Evolutionary conservation across 2,797 vertebrate species (phyloP), one percentile per base, ranked within the genome.

Genomic region (Acanthurus tractus): DNA sequence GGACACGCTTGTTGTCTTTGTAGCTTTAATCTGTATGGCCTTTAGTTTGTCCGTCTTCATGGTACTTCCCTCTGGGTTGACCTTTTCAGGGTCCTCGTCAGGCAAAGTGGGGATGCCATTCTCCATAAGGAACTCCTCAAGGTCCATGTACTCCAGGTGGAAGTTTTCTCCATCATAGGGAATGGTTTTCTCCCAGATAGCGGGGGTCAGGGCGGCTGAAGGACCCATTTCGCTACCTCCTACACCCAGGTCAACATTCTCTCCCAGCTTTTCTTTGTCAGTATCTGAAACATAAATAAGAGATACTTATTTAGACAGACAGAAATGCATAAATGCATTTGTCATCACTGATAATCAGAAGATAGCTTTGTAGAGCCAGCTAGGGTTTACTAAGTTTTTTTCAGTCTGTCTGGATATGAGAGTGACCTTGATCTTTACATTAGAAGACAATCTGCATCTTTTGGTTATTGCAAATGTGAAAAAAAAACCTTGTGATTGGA

Each of bases 121-220:
- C 89, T 99, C 98, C 83, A 97, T 92, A 52, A 99, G 96, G 86
- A 99, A 99, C 86, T 99, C 97, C 81, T 99, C 98, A 70, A 99
- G 94, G 93, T 99, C 98, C 97, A 99, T 99, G 91, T 99, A 99
- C 82, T 99, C 97, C 83, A 99, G 92, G 89, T 99, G 97, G 91
- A 99, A 99, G 88, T 96, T 97, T 82, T 98, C 97, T 0, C 97
- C 97, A 66, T 98, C 96, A 0, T 99, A 99, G 2, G 98, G 98
- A 91, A 99, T 99, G 67, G 97, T 99, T 93, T 99, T 99, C 48
- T 99, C 97, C 98, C 98, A 99, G 78, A 99, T 99, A n/a, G 97
- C 96, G 0, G 98, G 98, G 78, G 98, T 99, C 85, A 99, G 93
- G 79, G 98, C 96, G 58, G 98, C 98, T 0, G 97, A 98, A 9